Evolutionary conservation across 2,113 vertebrate genomes (phyloP).

Genomic region (Thalassoma bifasciatum): DNA sequence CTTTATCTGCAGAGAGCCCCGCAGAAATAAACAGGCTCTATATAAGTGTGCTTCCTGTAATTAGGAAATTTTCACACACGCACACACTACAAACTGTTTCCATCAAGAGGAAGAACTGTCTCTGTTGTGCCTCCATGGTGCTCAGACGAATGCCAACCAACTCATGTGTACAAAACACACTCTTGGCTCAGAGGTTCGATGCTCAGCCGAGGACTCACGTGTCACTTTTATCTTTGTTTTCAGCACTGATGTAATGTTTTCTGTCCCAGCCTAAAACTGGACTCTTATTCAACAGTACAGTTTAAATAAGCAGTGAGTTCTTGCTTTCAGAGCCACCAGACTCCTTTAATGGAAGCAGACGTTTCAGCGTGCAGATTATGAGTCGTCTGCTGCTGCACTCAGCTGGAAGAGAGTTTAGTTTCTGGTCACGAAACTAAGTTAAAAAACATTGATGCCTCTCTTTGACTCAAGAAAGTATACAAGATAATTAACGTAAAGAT

Average conservation of each 20-base stretch:
- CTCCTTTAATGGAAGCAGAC: background rate
- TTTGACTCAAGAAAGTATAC: too few relatives aligned
- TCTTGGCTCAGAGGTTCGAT: constrained; percentile 18
- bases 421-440: too few relatives aligned
- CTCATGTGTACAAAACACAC: constrained; percentile 25
- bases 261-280: background rate
- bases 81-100: constrained; percentile 18
- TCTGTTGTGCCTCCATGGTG: constrained; percentile 12
- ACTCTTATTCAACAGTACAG: background rate
- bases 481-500: too few relatives aligned
- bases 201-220: background rate
- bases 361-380: background rate
- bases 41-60: constrained; percentile 67
- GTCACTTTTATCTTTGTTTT: background rate
- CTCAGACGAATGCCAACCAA: background rate
- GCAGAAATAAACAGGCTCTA: constrained; percentile 52
- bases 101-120: constrained; percentile 30
- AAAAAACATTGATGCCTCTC: too few relatives aligned
- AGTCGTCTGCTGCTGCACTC: background rate
- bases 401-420: too few relatives aligned
- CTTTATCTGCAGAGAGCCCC: constrained; percentile 46
- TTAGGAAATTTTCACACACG: constrained; percentile 54
- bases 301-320: background rate
- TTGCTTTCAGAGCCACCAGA: background rate
- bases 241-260: background rate